Evolutionary conservation across 2,888 invertebrate genomes (phyloP), one percentile per base, ranked within the genome.

Genomic region (Harpalus rufipes): DNA sequence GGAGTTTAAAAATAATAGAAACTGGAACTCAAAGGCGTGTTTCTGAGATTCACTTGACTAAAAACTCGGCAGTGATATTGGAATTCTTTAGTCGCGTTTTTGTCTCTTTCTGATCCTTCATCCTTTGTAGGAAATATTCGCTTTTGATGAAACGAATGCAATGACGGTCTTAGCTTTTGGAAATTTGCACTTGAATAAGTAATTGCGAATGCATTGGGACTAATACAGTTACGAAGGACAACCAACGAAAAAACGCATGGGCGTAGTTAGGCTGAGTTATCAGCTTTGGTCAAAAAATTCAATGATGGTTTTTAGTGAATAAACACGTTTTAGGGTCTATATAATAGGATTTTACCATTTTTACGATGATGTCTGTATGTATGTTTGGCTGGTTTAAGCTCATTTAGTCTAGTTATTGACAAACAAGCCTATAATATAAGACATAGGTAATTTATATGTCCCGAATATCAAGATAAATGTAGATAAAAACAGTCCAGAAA

Each of bases 111-210:
- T 61, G 76, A 84, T 84, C 84, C 76, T 61, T 84, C 84, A 65
- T 78, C 56, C 78, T 78, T 84, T 84, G 84, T 78, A 76, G 61
- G 32, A 82, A 82, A 82, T 82, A 82, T 82, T 59, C 82, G 74
- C 82, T 72, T 82, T 82, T 82, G 82, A 82, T 82, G 74, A 82
- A 84, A 78, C 78, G 84, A 84, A 84, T 84, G 84, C 78, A 84
- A 84, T 84, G 84, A 84, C 78, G 84, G 63, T 84, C 78, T 84
- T 78, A 78, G 78, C 84, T 78, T 72, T 80, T 78, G 84, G 78
- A 84, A 84, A 84, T 84, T 84, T 56, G 65, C 65, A 78, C 84
- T 84, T 78, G 84, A 84, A 84, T 84, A 84, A 78, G 78, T 84
- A 78, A 63, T 61, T 63, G 61, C 10, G 74, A n/a, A 51, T 56